phyloP scores from a whole-genome alignment of 2,888 invertebrate genomes.

The Epistrophe grossulariae region DNA sequence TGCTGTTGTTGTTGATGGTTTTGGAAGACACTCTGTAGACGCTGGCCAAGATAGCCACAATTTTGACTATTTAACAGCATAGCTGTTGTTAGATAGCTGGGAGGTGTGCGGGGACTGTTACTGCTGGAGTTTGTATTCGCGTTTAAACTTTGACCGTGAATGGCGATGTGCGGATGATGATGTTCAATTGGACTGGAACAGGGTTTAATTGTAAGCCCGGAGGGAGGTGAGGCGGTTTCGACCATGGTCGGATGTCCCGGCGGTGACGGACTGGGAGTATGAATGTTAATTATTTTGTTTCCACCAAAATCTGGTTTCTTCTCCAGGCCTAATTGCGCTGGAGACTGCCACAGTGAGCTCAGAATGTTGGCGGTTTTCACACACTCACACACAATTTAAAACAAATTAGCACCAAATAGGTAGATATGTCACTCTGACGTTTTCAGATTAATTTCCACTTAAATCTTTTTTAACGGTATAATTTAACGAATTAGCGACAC shows the following conservation, averaged over 20 bases:
- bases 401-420: constrained; percentile 4
- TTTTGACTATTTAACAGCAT: constrained; percentile 83
- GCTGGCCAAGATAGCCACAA: constrained; percentile 83
- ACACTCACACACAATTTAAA: constrained; percentile 37
- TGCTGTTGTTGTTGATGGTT: constrained; percentile 79
- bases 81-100: constrained; percentile 83
- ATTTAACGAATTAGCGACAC: constrained; percentile 37
- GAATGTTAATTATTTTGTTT: constrained; percentile 81
- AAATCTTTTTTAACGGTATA: constrained; percentile 23
- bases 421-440: constrained; percentile 47
- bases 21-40: constrained; percentile 83
- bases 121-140: constrained; percentile 77
- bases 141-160: constrained; percentile 77
- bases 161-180: constrained; percentile 77
- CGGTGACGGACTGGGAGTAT: constrained; percentile 81
- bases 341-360: constrained; percentile 84
- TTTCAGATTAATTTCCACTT: background rate
- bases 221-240: constrained; percentile 80
- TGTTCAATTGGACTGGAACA: constrained; percentile 79
- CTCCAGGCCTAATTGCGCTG: constrained; percentile 82
- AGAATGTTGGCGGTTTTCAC: constrained; percentile 80
- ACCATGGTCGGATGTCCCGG: constrained; percentile 81
- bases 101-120: constrained; percentile 77
- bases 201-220: constrained; percentile 81
- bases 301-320: constrained; percentile 80